These are phyloP conservation scores for Anabacerthia variegaticeps DNA, from an alignment of 2,797 vertebrate species.

Conservation along the genomic window DNA sequence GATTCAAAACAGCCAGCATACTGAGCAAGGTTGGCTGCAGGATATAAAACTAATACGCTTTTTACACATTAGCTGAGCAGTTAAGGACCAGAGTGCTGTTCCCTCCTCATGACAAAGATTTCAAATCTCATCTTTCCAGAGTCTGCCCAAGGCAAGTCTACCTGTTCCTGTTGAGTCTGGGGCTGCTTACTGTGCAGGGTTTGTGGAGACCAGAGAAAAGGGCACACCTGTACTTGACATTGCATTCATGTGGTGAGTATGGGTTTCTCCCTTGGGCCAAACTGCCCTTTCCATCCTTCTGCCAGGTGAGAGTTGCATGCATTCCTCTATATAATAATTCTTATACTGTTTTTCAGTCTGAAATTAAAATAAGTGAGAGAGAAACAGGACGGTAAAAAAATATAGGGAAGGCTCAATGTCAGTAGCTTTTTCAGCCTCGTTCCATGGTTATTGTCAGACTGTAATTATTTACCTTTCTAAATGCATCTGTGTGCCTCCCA, in stretches of 20 bases:
- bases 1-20: not conserved
- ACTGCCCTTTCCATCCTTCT: not conserved
- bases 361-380: not conserved
- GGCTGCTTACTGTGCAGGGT: not conserved
- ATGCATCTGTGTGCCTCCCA: not conserved
- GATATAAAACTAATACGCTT: not conserved
- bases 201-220: not conserved
- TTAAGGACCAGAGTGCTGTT: constrained; percentile 6
- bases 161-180: not conserved
- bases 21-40: not conserved
- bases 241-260: not conserved
- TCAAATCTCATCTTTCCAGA: not conserved
- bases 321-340: not conserved
- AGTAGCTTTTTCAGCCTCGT: not conserved
- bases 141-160: not conserved
- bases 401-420: not conserved
- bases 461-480: not conserved
- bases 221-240: not conserved
- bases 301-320: not conserved
- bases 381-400: not conserved
- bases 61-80: not conserved
- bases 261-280: not conserved
- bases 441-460: not conserved
- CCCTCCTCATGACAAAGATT: not conserved
- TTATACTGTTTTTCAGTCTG: not conserved